Evolutionary conservation across 2,113 vertebrate species (phyloP).

Genomic region (Toxotes chatareus): DNA sequence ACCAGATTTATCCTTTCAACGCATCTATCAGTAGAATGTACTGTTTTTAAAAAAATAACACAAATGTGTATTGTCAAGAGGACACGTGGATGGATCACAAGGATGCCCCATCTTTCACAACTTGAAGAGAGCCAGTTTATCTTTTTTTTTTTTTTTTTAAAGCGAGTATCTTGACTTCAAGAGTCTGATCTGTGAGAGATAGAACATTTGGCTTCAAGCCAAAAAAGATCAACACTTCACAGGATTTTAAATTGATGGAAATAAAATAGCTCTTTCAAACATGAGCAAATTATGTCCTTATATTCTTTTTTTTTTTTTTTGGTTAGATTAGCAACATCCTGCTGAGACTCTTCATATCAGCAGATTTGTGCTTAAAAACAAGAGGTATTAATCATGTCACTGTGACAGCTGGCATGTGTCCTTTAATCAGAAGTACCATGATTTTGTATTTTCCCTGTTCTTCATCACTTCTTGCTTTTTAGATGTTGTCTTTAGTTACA

Average conservation of each 20-base stretch:
- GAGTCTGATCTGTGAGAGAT: constrained; percentile 18
- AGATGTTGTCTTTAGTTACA: constrained; percentile 9
- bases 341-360: constrained; percentile 13
- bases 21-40: neutral
- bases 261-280: constrained; percentile 19
- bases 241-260: constrained; percentile 18
- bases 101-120: neutral
- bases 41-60: neutral
- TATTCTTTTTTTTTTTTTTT: neutral
- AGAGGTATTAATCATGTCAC: constrained; percentile 24
- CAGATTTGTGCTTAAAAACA: constrained; percentile 17
- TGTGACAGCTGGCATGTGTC: constrained; percentile 33
- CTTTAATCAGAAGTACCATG: constrained; percentile 12
- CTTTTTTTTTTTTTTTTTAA: no score
- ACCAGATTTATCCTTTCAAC: no score
- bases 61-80: neutral
- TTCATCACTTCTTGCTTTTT: constrained; percentile 27
- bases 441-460: neutral
- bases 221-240: constrained; percentile 28
- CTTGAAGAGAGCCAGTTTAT: constrained; percentile 2
- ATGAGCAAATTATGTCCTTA: neutral
- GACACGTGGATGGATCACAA: neutral
- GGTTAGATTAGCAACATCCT: neutral
- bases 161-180: constrained; percentile 1
- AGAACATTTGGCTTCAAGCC: constrained; percentile 20